Evolutionary conservation across 2,113 vertebrate species (phyloP).

Genomic region (Sus scrofa): T2T-Sscrofa CM000818.6:93806501-93807000

Average conservation of each 20-base stretch:
- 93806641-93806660: background rate
- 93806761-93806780: conserved; percentile 89
- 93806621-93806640: conserved; percentile 50
- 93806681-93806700: conserved; percentile 50
- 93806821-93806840: conserved; percentile 85
- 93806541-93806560: background rate
- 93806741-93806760: conserved; percentile 88
- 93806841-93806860: conserved; percentile 90
- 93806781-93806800: conserved; percentile 85
- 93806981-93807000: conserved; percentile 76
- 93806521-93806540: too few relatives aligned
- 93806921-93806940: conserved; percentile 86
- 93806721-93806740: conserved; percentile 86
- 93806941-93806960: conserved; percentile 86
- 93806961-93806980: conserved; percentile 89
- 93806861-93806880: conserved; percentile 86
- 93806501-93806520: background rate
- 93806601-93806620: conserved; percentile 48
- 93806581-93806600: background rate
- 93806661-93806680: conserved; percentile 72
- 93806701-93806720: conserved; percentile 64
- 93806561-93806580: conserved; percentile 39
- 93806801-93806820: conserved; percentile 84
- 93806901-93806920: conserved; percentile 86
- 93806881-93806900: conserved; percentile 89